Conservation (phyloP, 92 coral and sea anemone species). For the Palythoa grandis region DNA sequence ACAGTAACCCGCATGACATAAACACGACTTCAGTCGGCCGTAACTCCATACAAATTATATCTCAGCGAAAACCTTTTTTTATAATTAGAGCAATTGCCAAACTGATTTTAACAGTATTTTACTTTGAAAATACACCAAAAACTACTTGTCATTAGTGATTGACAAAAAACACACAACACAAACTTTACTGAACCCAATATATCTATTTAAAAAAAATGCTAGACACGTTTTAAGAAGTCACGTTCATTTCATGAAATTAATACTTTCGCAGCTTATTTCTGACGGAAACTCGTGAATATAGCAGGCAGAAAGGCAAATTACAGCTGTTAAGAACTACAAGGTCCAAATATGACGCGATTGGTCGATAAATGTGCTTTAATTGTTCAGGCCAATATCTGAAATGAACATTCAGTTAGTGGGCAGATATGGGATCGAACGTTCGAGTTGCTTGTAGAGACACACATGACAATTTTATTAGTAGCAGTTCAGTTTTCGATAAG, state of each 20-base stretch:
- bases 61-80: not conserved
- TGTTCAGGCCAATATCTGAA: conserved; percentile 11
- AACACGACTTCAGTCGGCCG: not conserved
- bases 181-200: not conserved
- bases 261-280: not conserved
- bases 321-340: too few relatives aligned
- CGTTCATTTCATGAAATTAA: too few relatives aligned
- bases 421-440: conserved; percentile 26
- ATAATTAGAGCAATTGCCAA: not conserved
- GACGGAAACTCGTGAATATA: not conserved
- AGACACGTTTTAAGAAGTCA: too few relatives aligned
- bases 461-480: not conserved
- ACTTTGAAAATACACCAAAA: not conserved
- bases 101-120: not conserved
- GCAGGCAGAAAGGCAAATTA: not conserved
- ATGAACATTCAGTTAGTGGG: not conserved
- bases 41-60: not conserved
- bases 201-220: too few relatives aligned
- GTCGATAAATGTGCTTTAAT: not conserved
- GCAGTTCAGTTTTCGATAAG: not conserved
- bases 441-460: conserved; percentile 9
- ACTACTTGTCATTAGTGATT: too few relatives aligned
- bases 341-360: not conserved
- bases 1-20: not conserved
- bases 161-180: not conserved